Percentiles rank a stretch among this genome's conserved stretches.
These are phyloP conservation scores for Scomber japonicus DNA, from an alignment of 2,113 vertebrate genomes.

Conservation along the genomic window DNA sequence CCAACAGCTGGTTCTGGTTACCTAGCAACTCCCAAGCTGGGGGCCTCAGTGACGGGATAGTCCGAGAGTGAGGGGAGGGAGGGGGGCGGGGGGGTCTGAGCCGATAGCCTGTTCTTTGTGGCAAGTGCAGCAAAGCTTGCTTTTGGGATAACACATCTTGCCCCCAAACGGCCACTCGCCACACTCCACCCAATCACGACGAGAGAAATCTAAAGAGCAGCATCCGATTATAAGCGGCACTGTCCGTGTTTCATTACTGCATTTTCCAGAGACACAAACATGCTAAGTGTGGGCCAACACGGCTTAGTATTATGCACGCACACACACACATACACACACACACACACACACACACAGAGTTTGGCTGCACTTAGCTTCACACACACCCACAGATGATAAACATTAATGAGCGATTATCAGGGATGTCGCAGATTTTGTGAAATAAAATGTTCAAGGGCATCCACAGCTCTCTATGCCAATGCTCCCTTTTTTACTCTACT, in stretches of 20 bases:
- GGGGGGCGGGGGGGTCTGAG: not conserved
- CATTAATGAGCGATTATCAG: slow-evolving; percentile 38
- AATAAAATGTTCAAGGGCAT: slow-evolving; percentile 34
- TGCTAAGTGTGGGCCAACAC: not conserved
- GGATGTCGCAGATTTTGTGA: slow-evolving; percentile 30
- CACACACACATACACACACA: slow-evolving; percentile 20
- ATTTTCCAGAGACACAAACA: slow-evolving; percentile 33
- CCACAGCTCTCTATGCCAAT: slow-evolving; percentile 11
- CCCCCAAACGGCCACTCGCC: not conserved
- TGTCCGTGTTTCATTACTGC: slow-evolving; percentile 11
- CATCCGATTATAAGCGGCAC: not conserved
- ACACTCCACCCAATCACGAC: slow-evolving; percentile 19
- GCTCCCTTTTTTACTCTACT: not conserved
- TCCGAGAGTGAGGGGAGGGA: slow-evolving; percentile 33
- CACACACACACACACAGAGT: slow-evolving; percentile 28
- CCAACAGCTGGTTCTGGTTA: slow-evolving; percentile 86
- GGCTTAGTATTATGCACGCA: not conserved
- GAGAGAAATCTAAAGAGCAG: slow-evolving; percentile 3
- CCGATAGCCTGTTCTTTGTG: slow-evolving; percentile 54
- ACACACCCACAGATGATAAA: slow-evolving; percentile 54
- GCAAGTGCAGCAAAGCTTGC: slow-evolving; percentile 61
- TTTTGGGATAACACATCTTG: slow-evolving; percentile 32
- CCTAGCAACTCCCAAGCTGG: slow-evolving; percentile 84
- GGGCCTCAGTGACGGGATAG: slow-evolving; percentile 63
- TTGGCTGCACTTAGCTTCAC: slow-evolving; percentile 48